A percentile compares a stretch with the other conserved stretches of the same genome.
Evolutionary conservation across 2,888 invertebrate genomes (phyloP).

Genomic region (Morinoia aosen): DNA sequence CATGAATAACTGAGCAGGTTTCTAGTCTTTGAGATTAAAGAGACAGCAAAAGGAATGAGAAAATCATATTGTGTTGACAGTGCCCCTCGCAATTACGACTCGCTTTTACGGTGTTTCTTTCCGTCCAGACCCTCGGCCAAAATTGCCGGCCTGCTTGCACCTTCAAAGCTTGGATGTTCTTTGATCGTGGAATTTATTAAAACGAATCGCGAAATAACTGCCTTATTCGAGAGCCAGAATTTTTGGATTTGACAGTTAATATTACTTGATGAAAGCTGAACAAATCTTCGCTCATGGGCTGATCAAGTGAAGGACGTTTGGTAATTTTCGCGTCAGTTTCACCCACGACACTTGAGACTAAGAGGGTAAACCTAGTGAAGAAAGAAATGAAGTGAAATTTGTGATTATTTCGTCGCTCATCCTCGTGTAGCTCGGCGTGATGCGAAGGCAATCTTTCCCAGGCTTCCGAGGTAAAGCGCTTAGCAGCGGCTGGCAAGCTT

Average conservation of each 20-base stretch:
- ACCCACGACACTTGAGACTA: not conserved
- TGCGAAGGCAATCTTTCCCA: not conserved
- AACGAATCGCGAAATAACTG: not conserved
- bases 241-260: not conserved
- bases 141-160: not conserved
- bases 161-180: not conserved
- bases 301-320: not conserved
- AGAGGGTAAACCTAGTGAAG: not conserved
- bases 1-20: not conserved
- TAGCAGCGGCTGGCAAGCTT: not conserved
- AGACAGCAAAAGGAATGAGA: not conserved
- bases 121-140: slow-evolving; percentile 4
- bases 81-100: not conserved
- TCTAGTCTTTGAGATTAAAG: not conserved
- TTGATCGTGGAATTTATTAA: slow-evolving; percentile 13
- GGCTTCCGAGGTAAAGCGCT: not conserved
- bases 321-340: not conserved
- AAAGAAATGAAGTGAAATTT: not conserved
- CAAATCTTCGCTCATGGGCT: not conserved
- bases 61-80: not conserved
- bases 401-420: not conserved
- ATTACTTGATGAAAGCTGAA: not conserved
- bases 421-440: not conserved
- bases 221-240: not conserved
- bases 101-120: not conserved